Evolutionary conservation across 2,888 invertebrate species (phyloP).

Genomic region (Chaetoderma sp.): DNA sequence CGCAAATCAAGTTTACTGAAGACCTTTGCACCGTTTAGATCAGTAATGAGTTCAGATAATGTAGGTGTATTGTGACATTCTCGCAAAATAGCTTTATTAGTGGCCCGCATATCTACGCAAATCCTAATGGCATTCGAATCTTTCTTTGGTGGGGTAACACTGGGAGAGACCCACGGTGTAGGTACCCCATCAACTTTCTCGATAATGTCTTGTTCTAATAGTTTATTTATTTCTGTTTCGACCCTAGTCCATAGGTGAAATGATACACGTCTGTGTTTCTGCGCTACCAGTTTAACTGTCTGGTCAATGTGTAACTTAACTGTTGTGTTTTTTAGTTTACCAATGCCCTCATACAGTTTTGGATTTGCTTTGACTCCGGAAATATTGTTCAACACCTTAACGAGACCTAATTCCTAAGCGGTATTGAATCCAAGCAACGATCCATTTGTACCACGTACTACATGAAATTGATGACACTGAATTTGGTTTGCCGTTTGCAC

Average conservation of each 20-base stretch:
- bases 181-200: conserved; percentile 39
- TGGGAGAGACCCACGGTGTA: conserved; percentile 41
- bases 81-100: conserved; percentile 41
- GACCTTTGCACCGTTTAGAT: conserved; percentile 39
- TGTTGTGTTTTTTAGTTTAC: conserved; percentile 23
- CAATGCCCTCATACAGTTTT: conserved; percentile 28
- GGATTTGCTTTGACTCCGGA: conserved; percentile 10
- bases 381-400: neutral
- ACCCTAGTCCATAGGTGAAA: conserved; percentile 37
- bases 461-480: neutral
- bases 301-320: conserved; percentile 36
- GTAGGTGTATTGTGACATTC: conserved; percentile 40
- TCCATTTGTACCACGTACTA: neutral
- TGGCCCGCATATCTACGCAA: conserved; percentile 38
- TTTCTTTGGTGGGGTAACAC: conserved; percentile 31
- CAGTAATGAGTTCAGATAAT: conserved; percentile 38
- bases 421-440: neutral
- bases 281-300: conserved; percentile 31
- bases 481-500: neutral
- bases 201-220: conserved; percentile 35
- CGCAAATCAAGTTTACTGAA: conserved; percentile 42
- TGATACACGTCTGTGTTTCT: conserved; percentile 33
- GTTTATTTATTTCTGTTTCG: conserved; percentile 31
- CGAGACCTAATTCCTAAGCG: neutral
- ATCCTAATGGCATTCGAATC: conserved; percentile 7